Base-by-base conservation (phyloP, 2,888 invertebrate species). In the Hydriomena furcata region DNA sequence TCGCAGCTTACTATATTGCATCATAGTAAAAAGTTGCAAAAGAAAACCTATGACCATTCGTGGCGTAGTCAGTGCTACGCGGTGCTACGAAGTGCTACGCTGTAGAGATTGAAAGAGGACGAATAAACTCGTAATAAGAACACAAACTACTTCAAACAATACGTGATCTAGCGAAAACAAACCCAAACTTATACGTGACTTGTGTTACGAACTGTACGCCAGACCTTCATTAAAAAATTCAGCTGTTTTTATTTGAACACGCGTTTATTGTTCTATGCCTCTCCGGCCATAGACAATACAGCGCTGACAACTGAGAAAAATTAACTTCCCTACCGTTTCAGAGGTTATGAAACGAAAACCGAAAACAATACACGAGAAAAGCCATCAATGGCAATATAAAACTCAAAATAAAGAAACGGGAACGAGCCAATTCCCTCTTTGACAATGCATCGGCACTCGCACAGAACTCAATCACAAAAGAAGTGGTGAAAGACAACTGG, bases 401-500 rank as follows among this genome's bases (percentile, higher is more conserved):
- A 60, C 55, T 60, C 58, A 57, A 60, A 83, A 83, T 79, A 84
- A 79, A 84, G 72, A 67, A 83, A 79, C 74, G 80, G 76, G 77
- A 80, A 70, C 65, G 65, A 73, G 71, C 61, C 71, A 65, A 70
- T 73, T 69, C 72, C 65, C 67, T 73, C 71, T 76, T 83, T 68
- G 71, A 72, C 61, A 61, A 61, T 72, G 76, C 76, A 79, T 84
- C 84, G 85, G 84, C 55, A 59, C 45, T 47, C 52, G 52, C 35
- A 53, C 55, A 59, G 61, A 65, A 63, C 76, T 84, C 87, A 76
- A 85, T 86, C 85, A 88, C 79, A 89, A 89, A 87, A 82, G 86
- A 86, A 85, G 83, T 82, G 84, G 76, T 80, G 87, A 85, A 84
- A 85, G 85, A 87, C 83, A 87, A 84, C 82, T 80, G 84, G 69